Evolutionary conservation across 1,140 invertebrate species (phyloP).

Genomic region (Charaxes varanes): DNA sequence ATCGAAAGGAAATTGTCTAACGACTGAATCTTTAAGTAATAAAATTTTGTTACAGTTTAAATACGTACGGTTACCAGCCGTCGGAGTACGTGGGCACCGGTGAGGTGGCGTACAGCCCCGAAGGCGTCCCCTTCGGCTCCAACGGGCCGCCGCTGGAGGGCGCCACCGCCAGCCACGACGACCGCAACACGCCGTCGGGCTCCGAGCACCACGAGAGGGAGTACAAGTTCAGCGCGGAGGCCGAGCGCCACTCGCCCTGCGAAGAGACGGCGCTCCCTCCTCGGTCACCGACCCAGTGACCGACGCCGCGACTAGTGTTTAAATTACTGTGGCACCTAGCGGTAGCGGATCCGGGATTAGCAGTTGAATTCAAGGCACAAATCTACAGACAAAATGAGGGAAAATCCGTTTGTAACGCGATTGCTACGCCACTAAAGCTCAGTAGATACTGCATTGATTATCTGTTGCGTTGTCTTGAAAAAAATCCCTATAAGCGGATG

Average conservation of each 20-base stretch:
- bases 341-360: no score
- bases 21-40: background rate
- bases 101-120: slow-evolving; percentile 46
- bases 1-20: no score
- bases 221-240: slow-evolving; percentile 59
- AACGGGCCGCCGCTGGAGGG: slow-evolving; percentile 41
- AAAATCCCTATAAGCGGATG: no score
- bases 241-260: slow-evolving; percentile 56
- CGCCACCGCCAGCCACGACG: slow-evolving; percentile 34
- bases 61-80: slow-evolving; percentile 62
- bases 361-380: no score
- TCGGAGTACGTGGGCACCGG: slow-evolving; percentile 57
- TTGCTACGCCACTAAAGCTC: no score
- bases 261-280: slow-evolving; percentile 40
- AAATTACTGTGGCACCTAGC: no score
- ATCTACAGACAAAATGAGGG: background rate
- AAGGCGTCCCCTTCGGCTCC: slow-evolving; percentile 48
- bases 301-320: no score
- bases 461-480: no score
- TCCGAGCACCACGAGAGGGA: slow-evolving; percentile 58
- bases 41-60: slow-evolving; percentile 33
- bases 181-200: slow-evolving; percentile 36
- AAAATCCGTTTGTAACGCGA: background rate
- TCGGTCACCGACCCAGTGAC: slow-evolving; percentile 51
- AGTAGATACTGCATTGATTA: no score